Evolutionary conservation across 2,797 vertebrate species (phyloP), one percentile per base, ranked within the genome.

Genomic region (Mormyrops boulengeri): DNA sequence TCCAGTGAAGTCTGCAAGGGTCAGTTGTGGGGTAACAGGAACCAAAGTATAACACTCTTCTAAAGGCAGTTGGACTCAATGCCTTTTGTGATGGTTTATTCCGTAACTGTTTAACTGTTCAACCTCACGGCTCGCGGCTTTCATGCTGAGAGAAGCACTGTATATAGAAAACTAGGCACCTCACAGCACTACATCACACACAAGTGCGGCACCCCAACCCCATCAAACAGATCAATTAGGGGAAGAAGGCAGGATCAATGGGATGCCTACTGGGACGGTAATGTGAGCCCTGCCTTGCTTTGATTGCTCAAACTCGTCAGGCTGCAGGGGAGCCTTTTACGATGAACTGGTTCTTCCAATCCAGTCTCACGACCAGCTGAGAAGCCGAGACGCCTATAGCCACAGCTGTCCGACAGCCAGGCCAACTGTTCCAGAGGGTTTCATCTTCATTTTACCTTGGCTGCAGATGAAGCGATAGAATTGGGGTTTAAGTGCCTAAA

Each of bases 11-110:
- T 30, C 26, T 11, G 88, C 19, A 30, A 86, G 90, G 92, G 90
- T 62, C 44, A 88, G 91, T 92, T 91, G 89, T 55, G 34, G 44
- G 88, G 91, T 91, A 93, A 90, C 92, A 90, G 90, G 92, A 94
- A 57, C 92, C 93, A 95, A 94, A 92, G 93, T 93, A 94, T 94
- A 94, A 94, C 55, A 93, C 91, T 90, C 92, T 87, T 95, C 94
- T 94, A 84, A 80, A 85, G 2, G 86, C 82, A 73, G 92, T 92
- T 91, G 90, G 92, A 44, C 38, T 92, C 47, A 92, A 92, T 88
- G 90, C 52, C 91, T 92, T 93, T 92, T 94, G 91, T 92, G 92
- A 49, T 85, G 91, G 57, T 89, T 94, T 95, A 95, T 95, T 94
- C 93, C 93, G 91, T 93, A 91, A 92, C 92, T 90, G 17, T 82